phyloP scores from a whole-genome alignment of 2,888 invertebrate genomes.

The Entomobrya proxima region DNA sequence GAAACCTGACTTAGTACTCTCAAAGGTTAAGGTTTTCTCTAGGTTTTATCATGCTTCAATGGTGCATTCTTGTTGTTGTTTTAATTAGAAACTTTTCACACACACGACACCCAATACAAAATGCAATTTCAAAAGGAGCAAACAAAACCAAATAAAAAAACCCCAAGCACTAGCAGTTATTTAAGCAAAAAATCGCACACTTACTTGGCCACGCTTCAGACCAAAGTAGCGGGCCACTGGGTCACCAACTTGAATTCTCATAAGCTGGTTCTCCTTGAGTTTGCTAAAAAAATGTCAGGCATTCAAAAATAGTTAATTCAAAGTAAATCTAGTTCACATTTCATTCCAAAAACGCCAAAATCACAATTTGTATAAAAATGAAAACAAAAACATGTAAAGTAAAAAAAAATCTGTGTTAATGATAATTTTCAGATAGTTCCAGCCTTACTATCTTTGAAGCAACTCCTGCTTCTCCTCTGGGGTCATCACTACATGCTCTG shows the following conservation, averaged over 20 bases:
- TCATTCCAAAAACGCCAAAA: background rate
- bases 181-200: slow-evolving; percentile 68
- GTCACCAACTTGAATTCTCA: slow-evolving; percentile 99
- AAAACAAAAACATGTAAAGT: background rate
- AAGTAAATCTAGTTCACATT: background rate
- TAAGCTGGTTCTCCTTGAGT: slow-evolving; percentile 98
- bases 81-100: too few species aligned
- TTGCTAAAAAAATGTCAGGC: slow-evolving; percentile 81
- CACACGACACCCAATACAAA: too few species aligned
- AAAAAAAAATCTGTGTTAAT: background rate
- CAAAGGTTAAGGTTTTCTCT: too few species aligned
- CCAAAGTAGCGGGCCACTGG: slow-evolving; percentile 99
- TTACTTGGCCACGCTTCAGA: slow-evolving; percentile 95
- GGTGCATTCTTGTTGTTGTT: too few species aligned
- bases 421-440: background rate
- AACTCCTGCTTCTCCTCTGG: slow-evolving; percentile 98
- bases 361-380: background rate
- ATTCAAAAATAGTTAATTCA: background rate
- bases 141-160: background rate
- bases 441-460: slow-evolving; percentile 91
- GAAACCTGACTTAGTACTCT: too few species aligned
- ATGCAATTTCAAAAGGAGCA: too few species aligned
- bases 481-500: slow-evolving; percentile 98
- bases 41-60: too few species aligned
- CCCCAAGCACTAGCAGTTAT: background rate